These are phyloP conservation scores for Phocoena phocoena DNA, from an alignment of 2,113 vertebrate species.

Conservation along the genomic window DNA sequence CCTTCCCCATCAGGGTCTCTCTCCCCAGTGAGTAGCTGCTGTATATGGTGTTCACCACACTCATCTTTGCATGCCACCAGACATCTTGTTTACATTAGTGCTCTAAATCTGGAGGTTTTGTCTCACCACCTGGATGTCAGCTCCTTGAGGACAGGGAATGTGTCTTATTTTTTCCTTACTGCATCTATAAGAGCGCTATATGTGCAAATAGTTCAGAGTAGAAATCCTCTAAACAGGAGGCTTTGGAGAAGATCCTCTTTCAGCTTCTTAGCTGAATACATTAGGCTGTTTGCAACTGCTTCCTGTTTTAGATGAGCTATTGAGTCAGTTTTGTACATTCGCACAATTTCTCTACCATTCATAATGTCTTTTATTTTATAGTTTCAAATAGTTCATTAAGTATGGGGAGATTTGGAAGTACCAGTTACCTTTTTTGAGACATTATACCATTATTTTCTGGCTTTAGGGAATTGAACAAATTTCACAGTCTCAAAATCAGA, in stretches of 20 bases:
- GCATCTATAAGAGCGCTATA: no score
- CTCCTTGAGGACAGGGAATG: background rate
- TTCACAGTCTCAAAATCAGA: background rate
- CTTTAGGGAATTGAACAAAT: constrained; percentile 38
- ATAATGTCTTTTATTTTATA: background rate
- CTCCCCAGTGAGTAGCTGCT: background rate
- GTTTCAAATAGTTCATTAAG: constrained; percentile 26
- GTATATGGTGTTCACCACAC: background rate
- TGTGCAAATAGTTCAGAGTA: background rate
- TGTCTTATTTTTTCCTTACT: background rate
- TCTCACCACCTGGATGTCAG: background rate
- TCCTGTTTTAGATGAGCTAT: constrained; percentile 23
- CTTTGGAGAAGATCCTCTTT: background rate
- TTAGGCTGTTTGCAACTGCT: background rate
- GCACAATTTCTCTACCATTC: background rate
- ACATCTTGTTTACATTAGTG: background rate
- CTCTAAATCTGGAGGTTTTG: background rate
- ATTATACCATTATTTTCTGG: constrained; percentile 13
- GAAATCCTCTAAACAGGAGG: background rate
- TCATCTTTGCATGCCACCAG: background rate
- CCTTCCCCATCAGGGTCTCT: background rate
- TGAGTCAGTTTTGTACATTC: background rate
- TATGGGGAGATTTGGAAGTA: background rate
- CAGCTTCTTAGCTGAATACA: background rate
- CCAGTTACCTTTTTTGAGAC: constrained; percentile 3